Percentiles rank a stretch among this genome's conserved stretches.
These are phyloP conservation scores for Ochropleura leucogaster DNA, from an alignment of 2,888 invertebrate genomes.

Conservation along the genomic window DNA sequence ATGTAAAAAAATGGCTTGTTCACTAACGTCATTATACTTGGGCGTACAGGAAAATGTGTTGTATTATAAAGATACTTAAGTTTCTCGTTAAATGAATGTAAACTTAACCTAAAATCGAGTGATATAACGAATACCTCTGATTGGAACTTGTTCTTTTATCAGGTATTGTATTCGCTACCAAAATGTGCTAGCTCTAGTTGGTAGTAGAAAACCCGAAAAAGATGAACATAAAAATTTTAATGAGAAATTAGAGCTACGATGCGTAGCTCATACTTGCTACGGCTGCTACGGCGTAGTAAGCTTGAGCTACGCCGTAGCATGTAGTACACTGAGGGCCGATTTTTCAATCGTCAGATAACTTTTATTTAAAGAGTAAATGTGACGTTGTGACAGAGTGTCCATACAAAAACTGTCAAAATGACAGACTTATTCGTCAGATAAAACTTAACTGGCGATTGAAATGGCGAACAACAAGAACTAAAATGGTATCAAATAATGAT, in stretches of 20 bases:
- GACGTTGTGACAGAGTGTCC: too few species aligned
- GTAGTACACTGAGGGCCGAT: too few species aligned
- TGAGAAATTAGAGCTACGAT: not conserved
- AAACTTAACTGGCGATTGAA: too few species aligned
- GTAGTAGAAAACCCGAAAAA: not conserved
- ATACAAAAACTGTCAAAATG: too few species aligned
- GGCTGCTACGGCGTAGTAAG: conserved; percentile 2
- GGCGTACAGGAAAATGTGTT: not conserved
- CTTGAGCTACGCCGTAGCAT: conserved; percentile 29
- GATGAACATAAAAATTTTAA: too few species aligned
- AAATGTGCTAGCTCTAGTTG: not conserved
- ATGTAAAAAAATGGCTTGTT: not conserved
- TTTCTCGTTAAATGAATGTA: not conserved
- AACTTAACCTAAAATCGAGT: not conserved
- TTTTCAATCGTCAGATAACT: too few species aligned
- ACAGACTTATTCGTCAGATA: too few species aligned
- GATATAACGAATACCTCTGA: not conserved
- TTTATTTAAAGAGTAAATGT: too few species aligned
- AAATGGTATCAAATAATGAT: not conserved
- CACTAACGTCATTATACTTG: too few species aligned
- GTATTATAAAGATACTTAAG: not conserved
- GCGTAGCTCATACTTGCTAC: conserved; percentile 34
- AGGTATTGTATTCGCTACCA: not conserved
- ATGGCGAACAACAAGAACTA: too few species aligned
- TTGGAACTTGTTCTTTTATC: not conserved